Evolutionary conservation across 1,140 invertebrate species (phyloP), one percentile per base, ranked within the genome.

Genomic region (Drosophila equinoxialis): DNA sequence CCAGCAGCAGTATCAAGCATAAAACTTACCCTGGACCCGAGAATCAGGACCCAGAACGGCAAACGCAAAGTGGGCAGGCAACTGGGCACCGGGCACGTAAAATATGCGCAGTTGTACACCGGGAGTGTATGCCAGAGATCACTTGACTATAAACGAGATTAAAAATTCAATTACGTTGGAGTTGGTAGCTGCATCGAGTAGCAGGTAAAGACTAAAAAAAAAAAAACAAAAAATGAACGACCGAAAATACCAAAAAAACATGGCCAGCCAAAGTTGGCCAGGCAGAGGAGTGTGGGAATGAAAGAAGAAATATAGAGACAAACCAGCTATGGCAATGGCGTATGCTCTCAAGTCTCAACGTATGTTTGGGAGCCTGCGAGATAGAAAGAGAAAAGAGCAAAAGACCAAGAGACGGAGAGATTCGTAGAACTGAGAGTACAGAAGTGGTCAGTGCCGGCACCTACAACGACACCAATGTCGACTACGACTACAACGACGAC

Each of bases 101-200:
- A 80, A 80, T 80, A 80, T 80, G 78, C 78, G 79, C 72, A 79
- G 76, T 72, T 76, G 76, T 79, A 76, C 69, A 70, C 64, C 68
- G 61, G 54, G 65, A 89, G 77, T 83, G 59, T 85, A 89, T 90
- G 85, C 85, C 85, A 90, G 85, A 89, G 85, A 89, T 89, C 85
- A 89, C 85, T 89, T 89, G 85, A 89, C 85, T 89, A 89, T 89
- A 90, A 89, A 89, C 85, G 85, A 89, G 85, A 89, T 89, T 89
- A 89, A 89, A 89, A 89, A 89, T 89, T 89, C 85, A 89, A 89
- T 89, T 89, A 89, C 85, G 81, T 82, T 86, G 78, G 81, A 90
- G 85, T 81, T 89, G 85, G 81, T 80, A 80, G 85, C 84, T 87
- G 84, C 80, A 82, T 73, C 85, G 85, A 86, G 72, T 86, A 77